Base-by-base conservation (phyloP, 2,888 invertebrate genomes). In the Acronicta psi region DNA sequence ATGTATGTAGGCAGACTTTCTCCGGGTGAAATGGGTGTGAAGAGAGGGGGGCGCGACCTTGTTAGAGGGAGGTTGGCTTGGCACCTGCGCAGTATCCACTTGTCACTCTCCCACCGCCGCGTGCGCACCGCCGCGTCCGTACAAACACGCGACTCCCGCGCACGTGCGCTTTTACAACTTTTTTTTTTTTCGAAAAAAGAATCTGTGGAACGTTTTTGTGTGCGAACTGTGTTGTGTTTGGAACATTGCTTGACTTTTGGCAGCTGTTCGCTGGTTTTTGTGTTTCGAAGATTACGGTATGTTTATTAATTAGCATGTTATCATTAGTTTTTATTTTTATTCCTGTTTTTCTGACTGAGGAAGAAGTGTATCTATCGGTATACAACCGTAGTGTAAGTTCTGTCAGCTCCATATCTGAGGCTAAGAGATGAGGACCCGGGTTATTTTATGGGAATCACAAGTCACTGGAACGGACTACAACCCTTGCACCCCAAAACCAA, bases 1-100 rank as follows among this genome's bases (percentile, higher is more conserved):
- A 93, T 93, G 93, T 92, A 93, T 93, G 93, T 93, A 93, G 93
- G 93, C 87, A 91, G 91, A 93, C 93, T 93, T 93, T 93, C 93
- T 91, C 93, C 84, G 87, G 90, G 92, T 89, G 92, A 92, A 92
- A 92, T 87, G 89, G 82, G 82, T 81, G 81, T 81, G 83, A 83
- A 85, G 87, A 85, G 88, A 85, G 88, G 87, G 87, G 85, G 87
- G 81, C 88, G 86, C 91, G 93, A 92, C 93, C 93, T 92, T 93
- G 92, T 93, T 93, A 90, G 93, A 91, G 93, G 92, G 93, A 93
- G 90, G 89, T 86, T 88, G 90, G 82, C 77, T 71, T 70, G 69
- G 77, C 93, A 93, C 93, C 93, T 93, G 93, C 88, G 86, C 78
- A 66, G 81, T 83, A 83, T 82, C 86, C 93, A 93, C 93, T 94